Evolutionary conservation across 2,888 invertebrate genomes (phyloP), one percentile per base, ranked within the genome.

Genomic region (Nomada flava): DNA sequence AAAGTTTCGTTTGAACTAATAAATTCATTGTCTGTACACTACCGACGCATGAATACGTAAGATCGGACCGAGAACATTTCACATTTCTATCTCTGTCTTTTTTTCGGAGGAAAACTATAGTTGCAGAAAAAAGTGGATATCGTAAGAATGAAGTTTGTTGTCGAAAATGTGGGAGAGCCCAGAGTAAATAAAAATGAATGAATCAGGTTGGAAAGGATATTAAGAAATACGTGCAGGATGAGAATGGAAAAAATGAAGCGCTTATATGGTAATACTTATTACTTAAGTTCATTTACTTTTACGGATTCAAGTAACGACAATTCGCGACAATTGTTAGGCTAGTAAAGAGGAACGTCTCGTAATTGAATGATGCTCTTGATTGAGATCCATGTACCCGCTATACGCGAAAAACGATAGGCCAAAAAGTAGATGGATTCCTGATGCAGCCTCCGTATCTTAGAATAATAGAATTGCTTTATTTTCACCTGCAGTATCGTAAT

Each of bases 401-500:
- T 70, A 52, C 59, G 62, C 80, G 72, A 75, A 69, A 76, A 87
- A 76, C 79, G 73, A 74, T 90, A 90, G 88, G 89, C 89, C 86
- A 83, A 88, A 86, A 73, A 20, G 20, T 53, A 53, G 69, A 88
- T 78, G 76, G 67, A 69, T 81, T 76, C 64, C 79, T 75, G 57
- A 57, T 52, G 52, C 57, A 47, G 53, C 36, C 55, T 60, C 60
- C n/a, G 47, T 62, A 42, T 69, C 69, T 73, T 59, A 72, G 55
- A 59, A 20, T 53, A 44, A 73, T 36, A 18, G 50, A 50, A 67
- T 71, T 55, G 44, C 60, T 65, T 29, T 23, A 36, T 62, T 50
- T 67, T 20, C 13, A 74, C 53, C 13, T 50, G 26, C 67, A 62
- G 20, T 77, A 70, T 36, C 59, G n/a, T 36, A 47, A 67, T 75